These are phyloP conservation scores for Drosophila percnosoma DNA, from an alignment of 2,888 invertebrate species.

Conservation along the genomic window DNA sequence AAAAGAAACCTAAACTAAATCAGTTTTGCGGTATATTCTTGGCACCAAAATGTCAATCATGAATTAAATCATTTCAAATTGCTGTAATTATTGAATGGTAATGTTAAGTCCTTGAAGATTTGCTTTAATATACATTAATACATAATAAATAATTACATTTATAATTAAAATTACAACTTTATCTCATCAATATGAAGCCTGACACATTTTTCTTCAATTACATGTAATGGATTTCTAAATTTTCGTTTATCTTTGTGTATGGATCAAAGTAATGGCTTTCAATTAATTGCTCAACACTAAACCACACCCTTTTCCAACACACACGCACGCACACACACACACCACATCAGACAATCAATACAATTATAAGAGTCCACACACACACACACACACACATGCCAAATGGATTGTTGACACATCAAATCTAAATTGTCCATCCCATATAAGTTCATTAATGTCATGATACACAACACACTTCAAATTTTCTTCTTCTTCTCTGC, in stretches of 20 bases:
- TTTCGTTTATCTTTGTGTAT: slow-evolving; percentile 30
- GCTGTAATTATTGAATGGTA: slow-evolving; percentile 4
- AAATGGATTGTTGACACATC: slow-evolving; percentile 70
- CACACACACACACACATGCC: slow-evolving; percentile 17
- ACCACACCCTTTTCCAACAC: slow-evolving; percentile 50
- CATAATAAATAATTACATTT: background rate
- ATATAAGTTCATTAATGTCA: slow-evolving; percentile 80
- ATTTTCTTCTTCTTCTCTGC: slow-evolving; percentile 6
- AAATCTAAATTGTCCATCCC: slow-evolving; percentile 73
- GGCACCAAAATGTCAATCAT: slow-evolving; percentile 80
- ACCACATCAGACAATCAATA: slow-evolving; percentile 41
- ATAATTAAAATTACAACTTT: background rate
- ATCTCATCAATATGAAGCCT: background rate
- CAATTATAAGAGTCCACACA: slow-evolving; percentile 31
- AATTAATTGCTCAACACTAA: slow-evolving; percentile 51
- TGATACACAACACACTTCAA: slow-evolving; percentile 61
- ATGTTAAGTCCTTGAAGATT: background rate
- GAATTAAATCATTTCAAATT: slow-evolving; percentile 27
- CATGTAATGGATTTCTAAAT: slow-evolving; percentile 22
- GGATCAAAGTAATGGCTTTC: slow-evolving; percentile 34
- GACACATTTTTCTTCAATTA: slow-evolving; percentile 9
- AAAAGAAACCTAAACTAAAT: slow-evolving; percentile 61
- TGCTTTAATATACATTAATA: background rate
- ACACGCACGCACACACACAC: slow-evolving; percentile 16
- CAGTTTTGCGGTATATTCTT: slow-evolving; percentile 77